Evolutionary conservation across 2,113 vertebrate species (phyloP).

Genomic region (Piaya cayana): DNA sequence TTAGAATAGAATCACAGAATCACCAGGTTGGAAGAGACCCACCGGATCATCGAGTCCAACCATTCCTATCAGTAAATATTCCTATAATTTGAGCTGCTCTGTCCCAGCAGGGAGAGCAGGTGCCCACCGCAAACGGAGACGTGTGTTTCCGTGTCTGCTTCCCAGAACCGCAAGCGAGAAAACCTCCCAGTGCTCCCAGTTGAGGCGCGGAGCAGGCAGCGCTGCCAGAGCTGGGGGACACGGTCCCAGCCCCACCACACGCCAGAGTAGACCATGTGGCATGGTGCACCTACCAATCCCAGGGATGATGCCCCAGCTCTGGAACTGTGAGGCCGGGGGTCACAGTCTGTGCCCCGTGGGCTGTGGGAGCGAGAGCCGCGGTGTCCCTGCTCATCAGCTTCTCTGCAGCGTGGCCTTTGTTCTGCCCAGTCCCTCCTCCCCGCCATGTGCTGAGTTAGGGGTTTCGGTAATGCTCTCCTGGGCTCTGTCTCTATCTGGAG

Average conservation of each 20-base stretch:
- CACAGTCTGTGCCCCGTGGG: background rate
- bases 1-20: too few species aligned
- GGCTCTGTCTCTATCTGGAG: conserved; percentile 52
- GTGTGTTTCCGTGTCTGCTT: background rate
- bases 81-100: accelerated
- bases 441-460: conserved; percentile 67
- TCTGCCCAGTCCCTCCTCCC: conserved; percentile 55
- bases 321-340: background rate
- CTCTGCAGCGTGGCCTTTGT: conserved; percentile 15
- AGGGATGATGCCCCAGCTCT: accelerated
- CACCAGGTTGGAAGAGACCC: too few species aligned
- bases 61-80: too few species aligned
- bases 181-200: accelerated
- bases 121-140: accelerated
- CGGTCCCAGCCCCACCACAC: accelerated
- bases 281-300: accelerated
- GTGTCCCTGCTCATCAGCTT: conserved; percentile 75
- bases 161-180: background rate
- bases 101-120: background rate
- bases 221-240: background rate
- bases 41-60: too few species aligned
- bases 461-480: conserved; percentile 49
- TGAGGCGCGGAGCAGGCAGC: accelerated
- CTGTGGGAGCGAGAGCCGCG: background rate
- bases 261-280: accelerated